Evolutionary conservation across 1,140 invertebrate species (phyloP).

Genomic region (Tetraneura akinire): DNA sequence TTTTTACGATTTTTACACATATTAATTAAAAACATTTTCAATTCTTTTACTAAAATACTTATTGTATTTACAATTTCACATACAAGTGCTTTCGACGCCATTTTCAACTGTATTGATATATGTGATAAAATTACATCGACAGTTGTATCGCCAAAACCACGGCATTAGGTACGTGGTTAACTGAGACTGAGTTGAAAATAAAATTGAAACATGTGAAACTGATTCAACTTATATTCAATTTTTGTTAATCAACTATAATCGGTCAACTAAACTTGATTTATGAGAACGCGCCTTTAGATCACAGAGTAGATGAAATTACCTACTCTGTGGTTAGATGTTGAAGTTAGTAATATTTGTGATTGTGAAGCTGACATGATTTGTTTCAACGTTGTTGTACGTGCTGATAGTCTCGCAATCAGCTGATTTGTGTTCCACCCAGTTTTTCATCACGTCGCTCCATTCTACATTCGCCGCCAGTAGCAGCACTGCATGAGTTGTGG

Average conservation of each 20-base stretch:
- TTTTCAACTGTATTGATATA: conserved; percentile 5
- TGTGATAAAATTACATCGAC: no score
- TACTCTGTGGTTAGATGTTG: no score
- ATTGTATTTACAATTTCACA: conserved; percentile 9
- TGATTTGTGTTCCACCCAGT: conserved; percentile 41
- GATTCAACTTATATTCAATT: conserved; percentile 8
- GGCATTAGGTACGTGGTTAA: no score
- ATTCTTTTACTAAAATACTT: conserved; percentile 9
- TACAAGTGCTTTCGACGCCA: conserved; percentile 7
- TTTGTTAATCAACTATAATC: conserved; percentile 11
- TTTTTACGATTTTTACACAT: conserved; percentile 1
- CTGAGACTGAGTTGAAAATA: conserved; percentile 10
- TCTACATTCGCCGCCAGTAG: conserved; percentile 46
- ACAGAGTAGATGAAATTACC: no score
- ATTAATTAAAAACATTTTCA: conserved; percentile 11
- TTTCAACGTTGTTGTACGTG: conserved; percentile 29
- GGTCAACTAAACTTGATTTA: conserved; percentile 9
- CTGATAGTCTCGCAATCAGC: conserved; percentile 37
- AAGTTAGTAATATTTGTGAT: no score
- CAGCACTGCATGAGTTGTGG: conserved; percentile 41
- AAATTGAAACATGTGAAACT: conserved; percentile 14
- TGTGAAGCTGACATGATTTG: no score
- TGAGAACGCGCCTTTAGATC: conserved; percentile 2
- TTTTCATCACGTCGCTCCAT: conserved; percentile 22
- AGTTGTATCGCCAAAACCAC: neutral